Conservation (phyloP, 1,140 invertebrate species). For the Diorhabda sublineata region DNA sequence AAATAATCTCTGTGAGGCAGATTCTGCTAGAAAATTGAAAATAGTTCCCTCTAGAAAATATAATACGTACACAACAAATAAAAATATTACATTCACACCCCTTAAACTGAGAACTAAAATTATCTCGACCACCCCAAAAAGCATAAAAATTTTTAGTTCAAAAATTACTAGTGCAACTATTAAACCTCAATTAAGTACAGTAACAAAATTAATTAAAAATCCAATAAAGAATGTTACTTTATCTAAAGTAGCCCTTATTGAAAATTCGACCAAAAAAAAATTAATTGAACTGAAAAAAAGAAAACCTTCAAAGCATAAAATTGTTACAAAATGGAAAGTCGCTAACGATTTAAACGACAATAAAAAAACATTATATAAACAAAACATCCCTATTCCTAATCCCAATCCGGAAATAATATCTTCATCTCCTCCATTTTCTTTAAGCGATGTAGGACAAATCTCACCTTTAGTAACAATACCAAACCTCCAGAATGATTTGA, state of each 20-base stretch:
- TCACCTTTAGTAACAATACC: constrained; percentile 4
- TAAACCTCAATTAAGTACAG: no score
- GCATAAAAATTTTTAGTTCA: no score
- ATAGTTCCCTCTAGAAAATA: no score
- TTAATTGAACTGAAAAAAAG: constrained; percentile 17
- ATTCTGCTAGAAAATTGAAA: no score
- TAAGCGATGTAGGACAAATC: constrained; percentile 21
- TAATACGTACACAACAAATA: no score
- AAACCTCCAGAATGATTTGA: neutral
- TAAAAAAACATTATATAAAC: constrained; percentile 38
- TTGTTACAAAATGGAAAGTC: constrained; percentile 28
- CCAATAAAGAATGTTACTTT: neutral
- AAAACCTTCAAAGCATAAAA: constrained; percentile 28
- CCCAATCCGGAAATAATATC: constrained; percentile 40
- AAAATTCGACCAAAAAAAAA: constrained; percentile 18
- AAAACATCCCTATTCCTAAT: constrained; percentile 33
- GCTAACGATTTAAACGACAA: constrained; percentile 23
- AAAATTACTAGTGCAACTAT: no score
- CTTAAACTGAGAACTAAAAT: no score
- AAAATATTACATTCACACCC: no score
- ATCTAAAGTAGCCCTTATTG: neutral
- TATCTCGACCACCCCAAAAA: no score
- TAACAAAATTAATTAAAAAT: constrained; percentile 25
- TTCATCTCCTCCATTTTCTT: constrained; percentile 37
- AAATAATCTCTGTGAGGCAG: no score